These are phyloP conservation scores for Melanotaenia nigrans DNA, from an alignment of 2,797 vertebrate genomes.

Conservation along the genomic window DNA sequence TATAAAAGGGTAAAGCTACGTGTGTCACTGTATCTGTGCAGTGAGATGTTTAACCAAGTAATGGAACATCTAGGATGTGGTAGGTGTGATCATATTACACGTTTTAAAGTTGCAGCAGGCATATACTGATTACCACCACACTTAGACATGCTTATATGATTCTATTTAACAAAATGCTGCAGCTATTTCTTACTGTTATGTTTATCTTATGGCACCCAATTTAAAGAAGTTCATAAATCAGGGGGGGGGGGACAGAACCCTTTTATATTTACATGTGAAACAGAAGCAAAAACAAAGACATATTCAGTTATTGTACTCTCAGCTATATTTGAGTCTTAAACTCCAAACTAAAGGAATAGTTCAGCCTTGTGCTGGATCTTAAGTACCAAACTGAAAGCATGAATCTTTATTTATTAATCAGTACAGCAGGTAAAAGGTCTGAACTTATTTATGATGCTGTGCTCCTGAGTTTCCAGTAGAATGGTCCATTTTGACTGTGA, in stretches of 20 bases:
- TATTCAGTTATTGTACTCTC: background rate
- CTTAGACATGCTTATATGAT: constrained; percentile 4
- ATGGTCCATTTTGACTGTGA: background rate
- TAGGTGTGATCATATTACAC: background rate
- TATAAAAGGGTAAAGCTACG: background rate
- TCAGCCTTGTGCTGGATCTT: background rate
- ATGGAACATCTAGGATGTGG: background rate
- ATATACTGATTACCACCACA: constrained; percentile 1
- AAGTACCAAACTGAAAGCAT: background rate
- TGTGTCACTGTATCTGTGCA: background rate
- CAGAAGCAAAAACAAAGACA: background rate
- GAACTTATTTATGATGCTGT: background rate
- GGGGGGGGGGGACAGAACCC: too few species aligned
- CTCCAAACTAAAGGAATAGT: background rate
- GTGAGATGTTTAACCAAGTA: constrained; percentile 1
- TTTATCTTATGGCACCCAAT: background rate
- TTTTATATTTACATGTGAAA: background rate
- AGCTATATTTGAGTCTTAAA: background rate
- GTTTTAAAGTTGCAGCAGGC: background rate
- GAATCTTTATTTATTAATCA: background rate
- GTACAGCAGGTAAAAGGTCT: background rate
- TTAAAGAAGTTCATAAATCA: constrained; percentile 1
- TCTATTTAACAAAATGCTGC: constrained; percentile 2
- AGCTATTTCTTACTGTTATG: background rate
- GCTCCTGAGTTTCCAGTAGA: background rate